Base-by-base conservation (phyloP, 2,797 vertebrate genomes). In the Picus viridis region DNA sequence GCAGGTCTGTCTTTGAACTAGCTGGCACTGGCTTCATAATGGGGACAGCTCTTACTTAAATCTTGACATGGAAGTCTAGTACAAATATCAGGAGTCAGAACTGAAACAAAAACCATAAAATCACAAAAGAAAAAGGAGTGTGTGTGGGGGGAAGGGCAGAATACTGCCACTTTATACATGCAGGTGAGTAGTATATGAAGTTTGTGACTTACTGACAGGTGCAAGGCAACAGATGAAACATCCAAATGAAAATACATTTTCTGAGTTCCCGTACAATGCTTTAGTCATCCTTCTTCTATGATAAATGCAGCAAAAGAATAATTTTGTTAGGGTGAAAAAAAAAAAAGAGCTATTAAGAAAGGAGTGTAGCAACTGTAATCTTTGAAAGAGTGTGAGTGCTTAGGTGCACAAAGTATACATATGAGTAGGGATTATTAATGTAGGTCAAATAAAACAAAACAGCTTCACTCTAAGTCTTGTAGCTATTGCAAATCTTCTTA, bases 281-380 rank as follows among this genome's bases (percentile, higher is more conserved):
- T 65, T 61, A 58, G 26, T 51, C 18, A 59, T 62, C 45, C 12
- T 71, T n/a, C 49, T 51, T 79, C 29, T 56, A 16, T 30, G 19
- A 43, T 49, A 10, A 65, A 76, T n/a, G 16, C 11, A 49, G 15
- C 15, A 69, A 47, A 2, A 91, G 7, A 89, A 43, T 84, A 90
- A 86, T 89, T 81, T 39, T 6, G 2, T 83, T 89, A 80, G 67
- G 47, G 16, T 43, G 39, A 43, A 43, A 62, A 79, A 93, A 79
- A 93, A 82, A 75, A 80, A 69, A 61, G 64, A 68, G 58, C 22
- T 88, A 68, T 72, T 65, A 64, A 34, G 71, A 90, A 94, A 65
- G 18, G 65, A 79, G 32, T 23, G 39, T 18, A 80, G 9, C 54
- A n/a, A 34, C 36, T 41, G 22, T 41, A 61, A 65, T 64, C 34